phyloP scores from a whole-genome alignment of 2,888 invertebrate genomes.

The Diarsia mendica region DNA sequence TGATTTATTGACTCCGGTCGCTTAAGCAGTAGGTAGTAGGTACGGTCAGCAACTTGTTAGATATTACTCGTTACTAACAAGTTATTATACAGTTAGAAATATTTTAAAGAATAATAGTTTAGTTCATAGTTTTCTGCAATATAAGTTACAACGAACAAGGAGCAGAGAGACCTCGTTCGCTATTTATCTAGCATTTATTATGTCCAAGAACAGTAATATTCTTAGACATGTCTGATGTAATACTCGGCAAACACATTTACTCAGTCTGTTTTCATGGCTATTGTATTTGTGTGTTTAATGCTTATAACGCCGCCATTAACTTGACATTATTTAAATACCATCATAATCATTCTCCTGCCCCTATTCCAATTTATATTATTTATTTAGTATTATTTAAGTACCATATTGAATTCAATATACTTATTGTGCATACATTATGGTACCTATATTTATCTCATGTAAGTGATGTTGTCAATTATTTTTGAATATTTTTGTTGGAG shows the following conservation, averaged over 20 bases:
- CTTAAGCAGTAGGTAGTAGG: neutral
- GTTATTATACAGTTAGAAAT: too few relatives aligned
- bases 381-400: too few relatives aligned
- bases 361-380: too few relatives aligned
- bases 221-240: constrained; percentile 33
- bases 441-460: too few relatives aligned
- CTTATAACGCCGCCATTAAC: neutral
- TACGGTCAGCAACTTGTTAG: too few relatives aligned
- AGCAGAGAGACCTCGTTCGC: constrained; percentile 19
- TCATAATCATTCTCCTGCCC: too few relatives aligned
- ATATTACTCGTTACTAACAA: too few relatives aligned
- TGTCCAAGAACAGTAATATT: constrained; percentile 27
- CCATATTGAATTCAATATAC: too few relatives aligned
- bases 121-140: constrained; percentile 7
- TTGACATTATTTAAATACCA: neutral
- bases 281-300: neutral
- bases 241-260: constrained; percentile 25
- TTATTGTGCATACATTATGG: too few relatives aligned
- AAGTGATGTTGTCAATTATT: too few relatives aligned
- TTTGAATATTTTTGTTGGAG: too few relatives aligned
- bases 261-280: constrained; percentile 25
- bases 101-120: too few relatives aligned
- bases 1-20: neutral
- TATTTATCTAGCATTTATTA: constrained; percentile 33
- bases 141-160: neutral